phyloP scores from a whole-genome alignment of 2,888 invertebrate species.

The Leptinotarsa juncta region DNA sequence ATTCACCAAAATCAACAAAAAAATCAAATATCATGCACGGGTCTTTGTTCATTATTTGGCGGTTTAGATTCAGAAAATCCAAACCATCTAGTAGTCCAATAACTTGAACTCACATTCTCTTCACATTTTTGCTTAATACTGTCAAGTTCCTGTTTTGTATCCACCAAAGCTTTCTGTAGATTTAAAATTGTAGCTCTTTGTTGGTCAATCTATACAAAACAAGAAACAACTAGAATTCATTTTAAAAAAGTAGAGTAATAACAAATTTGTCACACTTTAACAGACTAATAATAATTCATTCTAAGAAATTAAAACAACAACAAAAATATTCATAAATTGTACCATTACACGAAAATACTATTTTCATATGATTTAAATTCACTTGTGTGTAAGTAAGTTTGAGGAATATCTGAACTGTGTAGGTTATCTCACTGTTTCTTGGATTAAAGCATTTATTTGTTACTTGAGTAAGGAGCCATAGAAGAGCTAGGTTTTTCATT shows the following conservation, averaged over 20 bases:
- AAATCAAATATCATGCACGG: constrained; percentile 62
- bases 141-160: constrained; percentile 60
- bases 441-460: too few relatives aligned
- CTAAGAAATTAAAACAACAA: too few relatives aligned
- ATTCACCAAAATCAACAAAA: constrained; percentile 11
- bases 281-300: too few relatives aligned
- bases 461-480: too few relatives aligned
- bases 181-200: constrained; percentile 61
- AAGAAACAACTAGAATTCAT: not conserved
- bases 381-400: too few relatives aligned
- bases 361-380: too few relatives aligned
- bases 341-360: too few relatives aligned
- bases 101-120: constrained; percentile 61
- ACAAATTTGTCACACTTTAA: not conserved
- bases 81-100: constrained; percentile 62
- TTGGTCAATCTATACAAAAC: constrained; percentile 57
- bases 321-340: too few relatives aligned
- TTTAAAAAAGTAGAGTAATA: not conserved
- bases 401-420: too few relatives aligned
- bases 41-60: constrained; percentile 53
- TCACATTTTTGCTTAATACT: constrained; percentile 56
- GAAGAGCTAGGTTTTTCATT: too few relatives aligned
- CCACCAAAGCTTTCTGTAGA: constrained; percentile 61
- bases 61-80: constrained; percentile 51
- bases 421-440: too few relatives aligned